Conservation (phyloP, 92 coral and sea anemone genomes). For the Epizoanthus ramosus region DNA sequence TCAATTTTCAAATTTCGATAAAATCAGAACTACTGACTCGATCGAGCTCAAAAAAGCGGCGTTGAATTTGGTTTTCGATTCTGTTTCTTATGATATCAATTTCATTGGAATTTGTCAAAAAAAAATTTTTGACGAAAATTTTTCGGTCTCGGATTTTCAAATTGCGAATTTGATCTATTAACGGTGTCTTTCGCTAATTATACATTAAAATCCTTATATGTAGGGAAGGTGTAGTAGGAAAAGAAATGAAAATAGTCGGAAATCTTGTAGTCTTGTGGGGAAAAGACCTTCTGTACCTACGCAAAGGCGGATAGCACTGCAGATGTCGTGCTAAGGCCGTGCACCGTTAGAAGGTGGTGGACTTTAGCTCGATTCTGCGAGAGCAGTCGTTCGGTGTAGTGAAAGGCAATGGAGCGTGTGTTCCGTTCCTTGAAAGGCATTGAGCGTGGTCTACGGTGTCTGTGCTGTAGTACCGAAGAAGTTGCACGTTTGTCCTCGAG, state of each 20-base stretch:
- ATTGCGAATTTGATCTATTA: too few relatives aligned
- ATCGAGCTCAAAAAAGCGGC: too few relatives aligned
- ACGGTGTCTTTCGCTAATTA: too few relatives aligned
- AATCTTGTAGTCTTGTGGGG: slow-evolving; percentile 5
- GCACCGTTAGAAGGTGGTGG: slow-evolving; percentile 7
- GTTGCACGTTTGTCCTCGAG: slow-evolving; percentile 6
- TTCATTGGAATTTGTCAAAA: too few relatives aligned
- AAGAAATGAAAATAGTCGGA: slow-evolving; percentile 3
- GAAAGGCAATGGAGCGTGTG: slow-evolving; percentile 6
- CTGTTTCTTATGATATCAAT: too few relatives aligned
- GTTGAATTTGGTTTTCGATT: too few relatives aligned
- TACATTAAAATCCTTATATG: too few relatives aligned
- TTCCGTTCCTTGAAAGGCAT: slow-evolving; percentile 5
- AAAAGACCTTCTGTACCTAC: slow-evolving; percentile 4
- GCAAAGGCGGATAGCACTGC: slow-evolving; percentile 7
- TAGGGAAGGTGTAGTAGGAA: slow-evolving; percentile 5
- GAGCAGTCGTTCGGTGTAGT: slow-evolving; percentile 6
- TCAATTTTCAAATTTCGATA: not conserved
- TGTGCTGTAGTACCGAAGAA: slow-evolving; percentile 5
- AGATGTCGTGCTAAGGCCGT: slow-evolving; percentile 6
- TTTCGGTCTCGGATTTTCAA: too few relatives aligned
- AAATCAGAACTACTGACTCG: too few relatives aligned
- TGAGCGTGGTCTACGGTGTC: slow-evolving; percentile 7
- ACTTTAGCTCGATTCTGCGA: slow-evolving; percentile 5
- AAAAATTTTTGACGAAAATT: too few relatives aligned